Conservation (phyloP, 1,140 invertebrate species). For the Scaptomyza hsui region DNA sequence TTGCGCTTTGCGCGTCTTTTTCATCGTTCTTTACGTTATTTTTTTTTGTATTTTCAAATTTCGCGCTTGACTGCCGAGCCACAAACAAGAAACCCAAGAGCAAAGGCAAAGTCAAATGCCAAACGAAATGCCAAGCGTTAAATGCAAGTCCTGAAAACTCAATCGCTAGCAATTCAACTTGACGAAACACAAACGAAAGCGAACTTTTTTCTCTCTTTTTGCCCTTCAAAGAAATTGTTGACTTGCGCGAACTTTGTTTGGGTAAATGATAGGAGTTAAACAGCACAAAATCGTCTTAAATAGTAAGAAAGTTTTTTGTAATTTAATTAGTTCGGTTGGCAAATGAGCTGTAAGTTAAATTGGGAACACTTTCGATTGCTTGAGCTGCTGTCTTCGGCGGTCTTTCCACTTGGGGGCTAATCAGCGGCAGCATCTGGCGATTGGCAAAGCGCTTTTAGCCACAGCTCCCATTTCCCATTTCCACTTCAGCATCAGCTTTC, state of each 20-base stretch:
- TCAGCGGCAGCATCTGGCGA: conserved; percentile 64
- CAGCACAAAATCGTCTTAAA: too few species aligned
- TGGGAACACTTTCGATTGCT: conserved; percentile 34
- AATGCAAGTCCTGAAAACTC: conserved; percentile 18
- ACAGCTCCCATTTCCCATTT: background rate
- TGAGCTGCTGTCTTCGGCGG: conserved; percentile 26
- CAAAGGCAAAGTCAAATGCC: conserved; percentile 24
- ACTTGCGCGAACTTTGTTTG: background rate
- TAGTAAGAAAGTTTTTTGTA: conserved; percentile 2
- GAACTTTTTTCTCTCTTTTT: too few species aligned
- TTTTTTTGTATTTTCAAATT: conserved; percentile 42
- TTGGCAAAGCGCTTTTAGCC: conserved; percentile 54
- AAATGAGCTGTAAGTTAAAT: conserved; percentile 12
- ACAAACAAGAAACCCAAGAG: conserved; percentile 30
- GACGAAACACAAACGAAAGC: background rate
- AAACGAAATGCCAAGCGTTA: background rate
- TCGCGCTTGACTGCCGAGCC: conserved; percentile 42
- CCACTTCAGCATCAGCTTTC: conserved; percentile 15
- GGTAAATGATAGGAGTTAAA: too few species aligned
- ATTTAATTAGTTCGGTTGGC: background rate
- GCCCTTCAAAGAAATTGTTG: background rate
- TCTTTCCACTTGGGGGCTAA: conserved; percentile 45
- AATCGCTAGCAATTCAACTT: conserved; percentile 2
- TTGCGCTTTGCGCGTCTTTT: conserved; percentile 30
- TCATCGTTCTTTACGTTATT: conserved; percentile 1